Base-by-base conservation (phyloP, 2,888 invertebrate species). In the Drosophila koepferae region DNA sequence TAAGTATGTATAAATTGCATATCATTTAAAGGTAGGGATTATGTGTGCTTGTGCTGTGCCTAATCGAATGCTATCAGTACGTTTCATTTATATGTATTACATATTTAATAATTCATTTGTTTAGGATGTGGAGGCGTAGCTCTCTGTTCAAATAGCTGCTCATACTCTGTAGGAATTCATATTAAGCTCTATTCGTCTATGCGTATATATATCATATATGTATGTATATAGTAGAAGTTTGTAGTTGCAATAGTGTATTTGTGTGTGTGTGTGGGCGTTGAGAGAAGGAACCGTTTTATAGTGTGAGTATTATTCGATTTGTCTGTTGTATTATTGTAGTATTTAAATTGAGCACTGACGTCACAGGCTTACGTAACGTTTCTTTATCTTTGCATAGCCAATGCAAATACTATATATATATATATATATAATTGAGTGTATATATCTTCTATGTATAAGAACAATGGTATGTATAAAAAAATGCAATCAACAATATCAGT, bases 401-500 rank as follows among this genome's bases (percentile, higher is more conserved):
- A 59, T 65, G 49, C 84, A 68, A 71, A 49, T 64, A 55, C 23
- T 66, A 58, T 80, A 56, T 72, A 20, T 20, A 31, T 72, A 38
- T 70, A 58, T 78, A 55, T 55, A 53, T 38, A 54, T 38, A 54
- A 53, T 53, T 38, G 54, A 16, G 56, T 78, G 54, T 68, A 43
- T 80, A 63, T 72, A 58, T 60, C 20, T 16, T 40, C 48, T 67
- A 80, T 70, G 59, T 72, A 75, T 82, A 83, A 80, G 74, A 86
- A 86, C 63, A 82, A 83, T 86, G 56, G 64, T 84, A 79, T 81
- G 79, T 84, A 78, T 83, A 86, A 83, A 89, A 86, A 86, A 85
- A 87, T 81, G 90, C 79, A 87, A 75, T 75, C 88, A 85, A 85
- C 85, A 86, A 86, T 86, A 87, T 90, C 90, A 89, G 85, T 86